Evolutionary conservation across 2,113 vertebrate genomes (phyloP).

Genomic region (Mirounga angustirostris): DNA sequence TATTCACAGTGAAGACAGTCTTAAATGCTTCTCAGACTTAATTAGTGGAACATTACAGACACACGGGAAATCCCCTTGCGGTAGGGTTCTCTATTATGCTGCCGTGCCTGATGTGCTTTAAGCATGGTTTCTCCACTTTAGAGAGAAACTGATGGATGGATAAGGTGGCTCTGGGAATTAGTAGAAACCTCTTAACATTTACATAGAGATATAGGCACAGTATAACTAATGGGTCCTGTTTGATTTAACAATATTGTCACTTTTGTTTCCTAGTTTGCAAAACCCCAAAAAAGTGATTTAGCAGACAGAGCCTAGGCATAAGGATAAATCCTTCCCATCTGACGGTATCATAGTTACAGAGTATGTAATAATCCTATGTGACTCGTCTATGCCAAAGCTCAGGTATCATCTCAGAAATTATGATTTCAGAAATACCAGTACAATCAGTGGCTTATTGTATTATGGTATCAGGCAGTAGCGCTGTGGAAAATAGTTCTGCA

Average conservation of each 20-base stretch:
- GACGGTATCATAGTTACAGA: neutral
- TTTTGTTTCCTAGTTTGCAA: conserved; percentile 45
- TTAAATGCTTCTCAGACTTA: conserved; percentile 60
- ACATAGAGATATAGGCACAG: neutral
- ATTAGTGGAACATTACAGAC: conserved; percentile 56
- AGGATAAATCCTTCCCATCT: neutral
- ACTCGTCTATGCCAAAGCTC: neutral
- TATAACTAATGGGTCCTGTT: neutral
- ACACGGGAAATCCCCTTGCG: neutral
- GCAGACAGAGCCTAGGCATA: neutral
- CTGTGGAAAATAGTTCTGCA: neutral
- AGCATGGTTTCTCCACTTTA: neutral
- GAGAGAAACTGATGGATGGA: neutral
- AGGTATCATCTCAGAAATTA: neutral
- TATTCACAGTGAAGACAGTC: neutral
- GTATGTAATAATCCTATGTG: neutral
- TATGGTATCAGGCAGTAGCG: neutral
- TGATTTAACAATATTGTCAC: conserved; percentile 39
- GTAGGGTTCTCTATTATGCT: conserved; percentile 38
- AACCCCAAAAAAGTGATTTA: neutral
- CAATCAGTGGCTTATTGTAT: neutral
- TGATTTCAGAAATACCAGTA: neutral
- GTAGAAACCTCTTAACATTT: conserved; percentile 15
- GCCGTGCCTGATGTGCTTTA: neutral
- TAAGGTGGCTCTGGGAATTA: conserved; percentile 20